These are phyloP conservation scores for Falco novaeseelandiae DNA, from an alignment of 2,797 vertebrate species.

Conservation along the genomic window DNA sequence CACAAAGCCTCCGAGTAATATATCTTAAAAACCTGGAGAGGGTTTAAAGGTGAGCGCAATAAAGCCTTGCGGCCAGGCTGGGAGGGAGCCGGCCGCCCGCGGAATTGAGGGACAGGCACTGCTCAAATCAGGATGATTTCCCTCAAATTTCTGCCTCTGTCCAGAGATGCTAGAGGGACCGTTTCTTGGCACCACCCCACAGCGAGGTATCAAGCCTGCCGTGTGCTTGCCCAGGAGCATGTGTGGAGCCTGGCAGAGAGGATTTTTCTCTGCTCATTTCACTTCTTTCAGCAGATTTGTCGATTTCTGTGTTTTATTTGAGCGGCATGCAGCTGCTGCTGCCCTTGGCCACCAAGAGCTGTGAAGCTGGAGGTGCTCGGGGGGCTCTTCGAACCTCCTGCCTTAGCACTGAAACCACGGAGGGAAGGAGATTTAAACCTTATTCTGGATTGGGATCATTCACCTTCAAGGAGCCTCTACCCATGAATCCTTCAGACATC, in stretches of 20 bases:
- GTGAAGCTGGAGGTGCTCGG: fast-evolving
- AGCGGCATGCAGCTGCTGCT: fast-evolving
- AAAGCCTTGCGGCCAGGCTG: neutral
- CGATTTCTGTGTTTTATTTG: neutral
- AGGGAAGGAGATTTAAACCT: neutral
- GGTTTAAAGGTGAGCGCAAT: neutral
- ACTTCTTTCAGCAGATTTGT: neutral
- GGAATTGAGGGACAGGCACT: too few species aligned
- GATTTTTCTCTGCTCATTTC: neutral
- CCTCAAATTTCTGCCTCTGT: neutral
- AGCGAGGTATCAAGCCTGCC: fast-evolving
- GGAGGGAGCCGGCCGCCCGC: neutral
- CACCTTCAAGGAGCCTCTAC: neutral
- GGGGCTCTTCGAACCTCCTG: neutral
- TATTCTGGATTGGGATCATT: fast-evolving
- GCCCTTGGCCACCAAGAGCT: neutral
- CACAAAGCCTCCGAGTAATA: neutral
- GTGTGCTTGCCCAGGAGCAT: neutral
- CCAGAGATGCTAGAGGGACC: neutral
- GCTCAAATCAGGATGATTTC: neutral
- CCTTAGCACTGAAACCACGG: neutral
- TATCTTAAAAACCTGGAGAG: neutral
- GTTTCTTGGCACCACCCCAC: fast-evolving
- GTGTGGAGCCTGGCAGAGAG: fast-evolving
- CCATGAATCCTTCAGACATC: too few species aligned